phyloP scores from a whole-genome alignment of 2,888 invertebrate genomes.

The Strigamia maritima region DNA sequence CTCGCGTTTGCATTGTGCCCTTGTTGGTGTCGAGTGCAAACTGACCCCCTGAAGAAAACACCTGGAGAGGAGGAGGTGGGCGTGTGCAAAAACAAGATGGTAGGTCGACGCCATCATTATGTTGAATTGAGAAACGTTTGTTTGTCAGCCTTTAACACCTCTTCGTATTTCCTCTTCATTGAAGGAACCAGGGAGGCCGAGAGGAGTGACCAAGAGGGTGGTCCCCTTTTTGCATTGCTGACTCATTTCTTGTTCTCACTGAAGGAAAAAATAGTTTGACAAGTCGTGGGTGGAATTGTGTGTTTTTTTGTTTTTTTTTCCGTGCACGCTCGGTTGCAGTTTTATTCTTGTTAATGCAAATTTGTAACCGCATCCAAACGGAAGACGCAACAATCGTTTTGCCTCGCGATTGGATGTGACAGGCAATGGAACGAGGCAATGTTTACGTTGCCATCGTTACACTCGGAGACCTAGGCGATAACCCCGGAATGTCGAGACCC shows the following conservation, averaged over 20 bases:
- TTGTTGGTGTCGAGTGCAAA: conserved; percentile 21
- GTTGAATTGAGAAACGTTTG: conserved; percentile 1
- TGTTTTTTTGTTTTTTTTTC: background rate
- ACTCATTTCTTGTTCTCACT: background rate
- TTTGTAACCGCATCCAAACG: conserved; percentile 18
- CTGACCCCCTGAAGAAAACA: conserved; percentile 35
- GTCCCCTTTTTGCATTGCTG: background rate
- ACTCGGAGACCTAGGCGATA: conserved; percentile 7
- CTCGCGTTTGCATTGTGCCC: background rate
- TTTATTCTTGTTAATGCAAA: conserved; percentile 17
- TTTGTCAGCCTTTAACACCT: background rate
- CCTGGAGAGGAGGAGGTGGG: conserved; percentile 33
- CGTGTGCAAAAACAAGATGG: conserved; percentile 18
- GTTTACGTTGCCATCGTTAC: conserved; percentile 21
- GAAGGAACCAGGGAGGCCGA: background rate
- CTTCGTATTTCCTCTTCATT: conserved; percentile 6
- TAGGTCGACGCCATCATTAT: conserved; percentile 1
- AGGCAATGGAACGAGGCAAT: background rate
- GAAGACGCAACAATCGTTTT: conserved; percentile 3
- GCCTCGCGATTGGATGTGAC: background rate
- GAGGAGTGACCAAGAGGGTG: conserved; percentile 24
- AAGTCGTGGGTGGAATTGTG: background rate
- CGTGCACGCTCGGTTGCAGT: background rate
- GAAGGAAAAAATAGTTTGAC: background rate
- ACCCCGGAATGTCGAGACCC: conserved; percentile 17